Percentiles rank a stretch among this genome's conserved stretches.
Evolutionary conservation across 2,888 invertebrate species (phyloP).

Genomic region (Xanthorhoe designata): DNA sequence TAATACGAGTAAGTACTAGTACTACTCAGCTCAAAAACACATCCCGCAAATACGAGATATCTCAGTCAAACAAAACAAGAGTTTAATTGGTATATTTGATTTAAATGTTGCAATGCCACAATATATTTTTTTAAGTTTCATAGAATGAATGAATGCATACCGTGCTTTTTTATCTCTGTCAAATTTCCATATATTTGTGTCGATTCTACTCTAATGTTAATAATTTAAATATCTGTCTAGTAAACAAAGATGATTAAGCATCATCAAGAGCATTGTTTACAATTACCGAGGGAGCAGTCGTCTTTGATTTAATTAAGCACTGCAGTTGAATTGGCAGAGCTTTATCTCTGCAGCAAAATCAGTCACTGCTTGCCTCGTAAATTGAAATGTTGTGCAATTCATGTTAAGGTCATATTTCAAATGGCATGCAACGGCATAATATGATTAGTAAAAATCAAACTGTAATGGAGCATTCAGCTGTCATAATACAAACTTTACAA

Average conservation of each 20-base stretch:
- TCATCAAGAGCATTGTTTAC: background rate
- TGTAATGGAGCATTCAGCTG: background rate
- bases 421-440: background rate
- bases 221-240: background rate
- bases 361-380: constrained; percentile 5
- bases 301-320: constrained; percentile 11
- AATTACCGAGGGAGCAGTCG: background rate
- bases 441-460: background rate
- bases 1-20: too few species aligned
- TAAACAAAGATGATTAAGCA: background rate
- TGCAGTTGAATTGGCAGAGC: constrained; percentile 23
- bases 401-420: background rate
- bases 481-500: background rate
- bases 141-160: too few species aligned
- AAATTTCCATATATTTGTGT: too few species aligned
- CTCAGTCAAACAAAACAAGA: too few species aligned
- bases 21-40: too few species aligned
- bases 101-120: too few species aligned
- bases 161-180: too few species aligned
- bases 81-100: too few species aligned
- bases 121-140: too few species aligned
- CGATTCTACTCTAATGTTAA: background rate
- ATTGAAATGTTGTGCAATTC: background rate
- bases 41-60: too few species aligned
- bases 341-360: constrained; percentile 21